A percentile compares a stretch with the other conserved stretches of the same genome.
Conservation (phyloP, 2,888 invertebrate genomes). For the Dorcus hopei region DNA sequence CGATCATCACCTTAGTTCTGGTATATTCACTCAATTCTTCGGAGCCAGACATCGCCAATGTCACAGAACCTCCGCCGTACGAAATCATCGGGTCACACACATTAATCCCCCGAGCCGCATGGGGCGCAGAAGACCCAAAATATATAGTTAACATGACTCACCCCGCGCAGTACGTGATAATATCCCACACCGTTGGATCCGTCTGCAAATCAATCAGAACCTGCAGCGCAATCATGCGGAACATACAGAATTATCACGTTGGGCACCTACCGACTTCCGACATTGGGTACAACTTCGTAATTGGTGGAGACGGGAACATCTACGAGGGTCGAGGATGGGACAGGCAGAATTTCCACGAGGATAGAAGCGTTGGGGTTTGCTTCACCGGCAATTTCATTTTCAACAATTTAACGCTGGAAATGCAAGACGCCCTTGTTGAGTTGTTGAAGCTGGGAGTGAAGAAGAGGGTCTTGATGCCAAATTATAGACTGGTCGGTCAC, state of each 20-base stretch:
- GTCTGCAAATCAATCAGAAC: constrained; percentile 46
- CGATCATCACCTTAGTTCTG: background rate
- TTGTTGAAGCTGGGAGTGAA: constrained; percentile 49
- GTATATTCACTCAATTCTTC: background rate
- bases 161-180: constrained; percentile 51
- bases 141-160: constrained; percentile 43
- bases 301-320: constrained; percentile 56
- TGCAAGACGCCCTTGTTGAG: constrained; percentile 49
- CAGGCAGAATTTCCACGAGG: constrained; percentile 52
- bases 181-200: constrained; percentile 54
- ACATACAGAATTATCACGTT: constrained; percentile 51
- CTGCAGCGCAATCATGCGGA: constrained; percentile 50
- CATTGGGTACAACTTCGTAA: constrained; percentile 51
- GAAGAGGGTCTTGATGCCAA: constrained; percentile 44
- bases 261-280: constrained; percentile 47
- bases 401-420: constrained; percentile 44
- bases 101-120: constrained; percentile 16
- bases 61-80: too few relatives aligned
- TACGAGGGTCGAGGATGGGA: constrained; percentile 56
- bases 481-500: constrained; percentile 54
- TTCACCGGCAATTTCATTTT: constrained; percentile 53
- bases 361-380: constrained; percentile 49
- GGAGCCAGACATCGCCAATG: background rate
- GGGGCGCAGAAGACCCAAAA: constrained; percentile 55
- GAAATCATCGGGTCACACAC: background rate